These are phyloP conservation scores for Epizoanthus fatuus DNA, from an alignment of 92 coral and sea anemone species.

Conservation along the genomic window DNA sequence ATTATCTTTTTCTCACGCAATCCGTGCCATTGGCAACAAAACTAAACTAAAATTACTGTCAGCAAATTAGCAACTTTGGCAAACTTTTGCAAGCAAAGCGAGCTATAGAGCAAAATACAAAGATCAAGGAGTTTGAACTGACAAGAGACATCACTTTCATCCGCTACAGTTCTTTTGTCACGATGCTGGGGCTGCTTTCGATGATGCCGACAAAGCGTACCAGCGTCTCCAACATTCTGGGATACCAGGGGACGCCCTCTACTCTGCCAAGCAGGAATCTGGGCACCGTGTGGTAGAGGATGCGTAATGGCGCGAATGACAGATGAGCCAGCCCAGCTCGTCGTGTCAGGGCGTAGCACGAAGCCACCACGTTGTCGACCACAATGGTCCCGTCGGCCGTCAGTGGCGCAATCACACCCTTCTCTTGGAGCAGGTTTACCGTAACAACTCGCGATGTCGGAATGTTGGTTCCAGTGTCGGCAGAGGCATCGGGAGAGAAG, in stretches of 20 bases:
- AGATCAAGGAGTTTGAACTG: neutral
- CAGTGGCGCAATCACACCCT: slow-evolving; percentile 89
- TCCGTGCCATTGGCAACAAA: neutral
- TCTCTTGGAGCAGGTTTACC: slow-evolving; percentile 46
- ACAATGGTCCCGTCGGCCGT: slow-evolving; percentile 85
- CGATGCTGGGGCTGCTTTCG: neutral
- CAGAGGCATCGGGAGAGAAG: slow-evolving; percentile 63
- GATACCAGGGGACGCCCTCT: neutral
- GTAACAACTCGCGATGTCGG: slow-evolving; percentile 63
- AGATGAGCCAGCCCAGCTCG: slow-evolving; percentile 74
- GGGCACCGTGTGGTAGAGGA: slow-evolving; percentile 62
- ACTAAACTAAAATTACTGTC: neutral
- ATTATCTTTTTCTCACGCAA: neutral
- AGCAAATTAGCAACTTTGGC: neutral
- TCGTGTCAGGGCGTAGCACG: slow-evolving; percentile 85
- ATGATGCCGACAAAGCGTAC: neutral
- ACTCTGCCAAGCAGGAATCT: neutral
- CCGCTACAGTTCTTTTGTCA: neutral
- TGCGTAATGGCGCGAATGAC: slow-evolving; percentile 80
- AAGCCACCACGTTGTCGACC: slow-evolving; percentile 85
- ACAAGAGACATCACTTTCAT: neutral
- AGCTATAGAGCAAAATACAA: neutral
- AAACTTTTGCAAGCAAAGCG: neutral
- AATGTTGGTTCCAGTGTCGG: slow-evolving; percentile 37
- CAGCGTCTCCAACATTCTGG: neutral